Evolutionary conservation across 2,797 vertebrate genomes (phyloP), one percentile per base, ranked within the genome.

Genomic region (Melanotaenia boesemani): DNA sequence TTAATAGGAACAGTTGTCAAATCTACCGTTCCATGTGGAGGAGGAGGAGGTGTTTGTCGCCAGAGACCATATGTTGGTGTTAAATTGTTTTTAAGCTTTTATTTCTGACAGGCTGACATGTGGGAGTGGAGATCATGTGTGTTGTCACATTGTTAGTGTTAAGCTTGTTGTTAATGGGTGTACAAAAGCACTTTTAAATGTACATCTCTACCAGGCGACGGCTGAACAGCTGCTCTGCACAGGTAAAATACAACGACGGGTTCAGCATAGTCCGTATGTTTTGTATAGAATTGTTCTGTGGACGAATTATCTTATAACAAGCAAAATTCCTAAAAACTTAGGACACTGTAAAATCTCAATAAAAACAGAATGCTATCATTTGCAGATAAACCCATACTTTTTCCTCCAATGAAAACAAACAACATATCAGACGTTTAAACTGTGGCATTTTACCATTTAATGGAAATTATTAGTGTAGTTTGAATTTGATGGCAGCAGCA

Each of bases 41-140:
- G 74, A 75, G 75, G 70, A 48, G 26, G 57, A 54, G 39, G 26
- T 3, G 37, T 76, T 60, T 69, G 32, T 78, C 41, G 18, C 41
- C 15, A 18, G 48, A 28, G 26, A 74, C 86, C 88, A 86, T 83
- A 88, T 91, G 86, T 72, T 70, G 39, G 58, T 73, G 36, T 69
- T 64, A 24, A 32, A 77, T 71, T 72, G 44, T 63, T 57, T 76
- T 61, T 56, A 20, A 36, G n/a, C 59, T 60, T 61, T 20, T 58
- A 50, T 37, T 81, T 80, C 68, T 76, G 6, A 81, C 77, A 81
- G 74, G 66, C 67, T 80, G 79, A 13, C 62, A 75, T 0, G 77
- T 88, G 69, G 85, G 89, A 64, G 83, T 82, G 66, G 60, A 65
- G 55, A 75, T 80, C 48, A 13, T 4, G 4, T 30, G 24, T 59